Evolutionary conservation across 1,140 invertebrate species (phyloP).

Genomic region (Apolygus lucorum): DNA sequence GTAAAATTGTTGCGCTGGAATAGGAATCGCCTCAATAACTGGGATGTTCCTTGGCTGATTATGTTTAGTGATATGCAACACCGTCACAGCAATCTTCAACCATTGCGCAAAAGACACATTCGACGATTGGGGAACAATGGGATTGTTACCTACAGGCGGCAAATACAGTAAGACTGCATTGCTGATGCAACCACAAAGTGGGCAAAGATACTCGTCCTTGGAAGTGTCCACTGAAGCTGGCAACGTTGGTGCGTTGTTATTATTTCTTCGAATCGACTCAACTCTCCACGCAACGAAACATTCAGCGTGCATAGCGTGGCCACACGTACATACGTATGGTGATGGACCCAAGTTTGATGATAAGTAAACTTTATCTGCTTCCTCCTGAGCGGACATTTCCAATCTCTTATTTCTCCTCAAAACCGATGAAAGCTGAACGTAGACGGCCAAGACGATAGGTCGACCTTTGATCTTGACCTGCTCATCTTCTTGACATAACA

Average conservation of each 20-base stretch:
- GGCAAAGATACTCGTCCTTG: constrained; percentile 91
- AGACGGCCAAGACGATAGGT: constrained; percentile 83
- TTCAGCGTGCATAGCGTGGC: constrained; percentile 91
- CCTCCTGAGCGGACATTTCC: constrained; percentile 68
- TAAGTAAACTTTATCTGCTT: too few relatives aligned
- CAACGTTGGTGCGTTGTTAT: constrained; percentile 74
- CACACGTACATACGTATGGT: constrained; percentile 89
- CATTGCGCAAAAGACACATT: too few relatives aligned
- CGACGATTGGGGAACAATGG: too few relatives aligned
- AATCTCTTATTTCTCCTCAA: constrained; percentile 59
- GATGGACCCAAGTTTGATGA: too few relatives aligned
- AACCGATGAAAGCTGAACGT: constrained; percentile 88
- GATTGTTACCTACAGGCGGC: too few relatives aligned
- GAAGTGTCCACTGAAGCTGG: constrained; percentile 83
- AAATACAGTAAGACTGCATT: constrained; percentile 91
- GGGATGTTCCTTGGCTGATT: too few relatives aligned
- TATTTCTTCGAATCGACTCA: constrained; percentile 75
- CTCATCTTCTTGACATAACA: constrained; percentile 93
- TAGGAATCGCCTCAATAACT: too few relatives aligned
- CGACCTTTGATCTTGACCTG: constrained; percentile 50
- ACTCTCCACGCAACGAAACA: constrained; percentile 87
- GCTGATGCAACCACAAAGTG: constrained; percentile 89
- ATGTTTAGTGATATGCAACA: too few relatives aligned
- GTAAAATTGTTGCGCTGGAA: too few relatives aligned
- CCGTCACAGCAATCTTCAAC: too few relatives aligned